Conservation (phyloP, 1,140 invertebrate genomes). For the Oppia nitens region DNA sequence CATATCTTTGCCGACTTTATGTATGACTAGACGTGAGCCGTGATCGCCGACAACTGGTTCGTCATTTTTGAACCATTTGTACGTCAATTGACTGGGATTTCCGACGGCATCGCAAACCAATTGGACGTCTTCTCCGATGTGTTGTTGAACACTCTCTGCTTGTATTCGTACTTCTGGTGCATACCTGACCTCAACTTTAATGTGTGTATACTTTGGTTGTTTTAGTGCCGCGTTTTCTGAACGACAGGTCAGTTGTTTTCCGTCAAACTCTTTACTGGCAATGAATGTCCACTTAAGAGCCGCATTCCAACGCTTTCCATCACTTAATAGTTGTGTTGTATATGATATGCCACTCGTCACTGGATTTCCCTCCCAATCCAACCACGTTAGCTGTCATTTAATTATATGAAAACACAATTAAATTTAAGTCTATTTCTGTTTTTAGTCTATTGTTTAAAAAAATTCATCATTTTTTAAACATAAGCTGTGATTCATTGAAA, state of each 20-base stretch:
- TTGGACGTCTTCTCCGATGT: constrained; percentile 44
- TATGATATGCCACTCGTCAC: constrained; percentile 33
- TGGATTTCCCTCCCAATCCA: constrained; percentile 59
- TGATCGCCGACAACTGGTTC: constrained; percentile 53
- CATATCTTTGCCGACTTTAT: constrained; percentile 58
- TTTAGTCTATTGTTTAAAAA: too few species aligned
- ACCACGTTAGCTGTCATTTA: constrained; percentile 61
- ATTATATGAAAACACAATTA: too few species aligned
- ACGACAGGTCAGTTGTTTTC: constrained; percentile 73
- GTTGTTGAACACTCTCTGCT: background rate
- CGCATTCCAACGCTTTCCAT: constrained; percentile 59
- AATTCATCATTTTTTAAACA: too few species aligned
- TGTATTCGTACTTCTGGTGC: constrained; percentile 18
- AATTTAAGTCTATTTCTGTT: too few species aligned
- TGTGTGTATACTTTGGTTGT: constrained; percentile 21
- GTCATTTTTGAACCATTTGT: constrained; percentile 35
- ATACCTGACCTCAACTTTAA: constrained; percentile 30
- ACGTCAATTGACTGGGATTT: constrained; percentile 59
- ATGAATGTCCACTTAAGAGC: constrained; percentile 51
- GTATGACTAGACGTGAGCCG: constrained; percentile 58
- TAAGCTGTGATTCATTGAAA: too few species aligned
- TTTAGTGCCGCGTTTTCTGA: constrained; percentile 27
- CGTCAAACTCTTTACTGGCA: constrained; percentile 70
- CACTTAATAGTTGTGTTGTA: constrained; percentile 34
- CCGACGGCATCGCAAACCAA: constrained; percentile 67